These are phyloP conservation scores for Aulostomus chinensis DNA, from an alignment of 2,797 vertebrate species.

Conservation along the genomic window DNA sequence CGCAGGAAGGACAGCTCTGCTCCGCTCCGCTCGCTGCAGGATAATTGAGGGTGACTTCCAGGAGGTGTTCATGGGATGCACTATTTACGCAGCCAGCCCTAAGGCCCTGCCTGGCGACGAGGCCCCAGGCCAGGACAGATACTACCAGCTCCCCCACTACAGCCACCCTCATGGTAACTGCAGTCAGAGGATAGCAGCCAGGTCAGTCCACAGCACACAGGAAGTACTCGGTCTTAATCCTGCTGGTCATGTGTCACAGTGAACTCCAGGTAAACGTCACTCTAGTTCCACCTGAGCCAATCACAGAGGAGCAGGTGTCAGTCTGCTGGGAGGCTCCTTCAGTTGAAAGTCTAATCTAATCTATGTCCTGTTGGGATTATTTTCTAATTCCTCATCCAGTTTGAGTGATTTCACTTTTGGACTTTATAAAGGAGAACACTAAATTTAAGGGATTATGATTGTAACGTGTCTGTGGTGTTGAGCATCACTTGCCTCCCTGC, in stretches of 20 bases:
- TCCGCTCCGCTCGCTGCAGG: conserved; percentile 51
- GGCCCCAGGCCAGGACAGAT: conserved; percentile 67
- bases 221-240: too few relatives aligned
- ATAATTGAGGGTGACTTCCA: conserved; percentile 61
- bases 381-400: too few relatives aligned
- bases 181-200: conserved; percentile 79
- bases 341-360: too few relatives aligned
- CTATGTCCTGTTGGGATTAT: too few relatives aligned
- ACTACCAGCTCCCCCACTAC: conserved; percentile 57
- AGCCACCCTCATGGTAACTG: conserved; percentile 71
- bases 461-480: too few relatives aligned
- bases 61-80: conserved; percentile 82
- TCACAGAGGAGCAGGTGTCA: conserved; percentile 10
- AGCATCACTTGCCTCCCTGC: too few relatives aligned
- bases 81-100: conserved; percentile 80
- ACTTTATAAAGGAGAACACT: too few relatives aligned
- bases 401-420: too few relatives aligned
- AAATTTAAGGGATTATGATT: too few relatives aligned
- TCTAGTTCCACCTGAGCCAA: conserved; percentile 1
- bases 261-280: neutral
- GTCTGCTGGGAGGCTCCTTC: too few relatives aligned
- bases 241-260: neutral
- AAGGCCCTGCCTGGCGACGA: conserved; percentile 79
- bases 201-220: conserved; percentile 61
- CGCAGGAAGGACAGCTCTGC: conserved; percentile 48